Evolutionary conservation across 1,140 invertebrate species (phyloP).

Genomic region (Formica exsecta): DNA sequence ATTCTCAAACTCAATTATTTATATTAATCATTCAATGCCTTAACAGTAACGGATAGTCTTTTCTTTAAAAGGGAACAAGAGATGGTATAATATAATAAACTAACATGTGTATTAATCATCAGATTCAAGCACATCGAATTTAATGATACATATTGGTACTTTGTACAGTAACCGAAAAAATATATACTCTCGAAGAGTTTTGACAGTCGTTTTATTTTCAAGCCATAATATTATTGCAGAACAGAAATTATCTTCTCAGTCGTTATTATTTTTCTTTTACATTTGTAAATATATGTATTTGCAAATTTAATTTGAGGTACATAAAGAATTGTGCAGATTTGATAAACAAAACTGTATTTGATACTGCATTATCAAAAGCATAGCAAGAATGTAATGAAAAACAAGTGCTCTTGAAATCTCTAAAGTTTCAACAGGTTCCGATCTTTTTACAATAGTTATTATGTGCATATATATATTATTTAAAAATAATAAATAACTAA

Average conservation of each 20-base stretch:
- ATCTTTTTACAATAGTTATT: not conserved
- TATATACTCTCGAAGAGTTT: not conserved
- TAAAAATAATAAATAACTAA: constrained; percentile 22
- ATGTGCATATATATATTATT: not conserved
- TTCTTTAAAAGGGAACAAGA: too few species aligned
- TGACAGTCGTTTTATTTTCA: constrained; percentile 12
- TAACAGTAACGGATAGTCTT: too few species aligned
- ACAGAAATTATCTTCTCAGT: not conserved
- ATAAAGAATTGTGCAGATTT: constrained; percentile 13
- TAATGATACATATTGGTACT: not conserved
- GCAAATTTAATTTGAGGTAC: constrained; percentile 14
- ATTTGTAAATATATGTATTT: constrained; percentile 28
- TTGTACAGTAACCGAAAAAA: not conserved
- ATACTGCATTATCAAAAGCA: constrained; percentile 2
- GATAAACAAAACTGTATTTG: constrained; percentile 1
- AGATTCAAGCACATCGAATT: too few species aligned
- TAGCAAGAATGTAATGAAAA: not conserved
- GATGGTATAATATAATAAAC: too few species aligned
- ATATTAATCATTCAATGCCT: too few species aligned
- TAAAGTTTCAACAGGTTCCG: not conserved
- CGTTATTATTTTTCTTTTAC: constrained; percentile 9
- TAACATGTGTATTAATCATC: too few species aligned
- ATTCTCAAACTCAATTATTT: not conserved
- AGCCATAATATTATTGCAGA: not conserved
- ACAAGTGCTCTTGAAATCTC: not conserved